Evolutionary conservation across 2,113 vertebrate genomes (phyloP).

Genomic region (Ceratotherium simum): DNA sequence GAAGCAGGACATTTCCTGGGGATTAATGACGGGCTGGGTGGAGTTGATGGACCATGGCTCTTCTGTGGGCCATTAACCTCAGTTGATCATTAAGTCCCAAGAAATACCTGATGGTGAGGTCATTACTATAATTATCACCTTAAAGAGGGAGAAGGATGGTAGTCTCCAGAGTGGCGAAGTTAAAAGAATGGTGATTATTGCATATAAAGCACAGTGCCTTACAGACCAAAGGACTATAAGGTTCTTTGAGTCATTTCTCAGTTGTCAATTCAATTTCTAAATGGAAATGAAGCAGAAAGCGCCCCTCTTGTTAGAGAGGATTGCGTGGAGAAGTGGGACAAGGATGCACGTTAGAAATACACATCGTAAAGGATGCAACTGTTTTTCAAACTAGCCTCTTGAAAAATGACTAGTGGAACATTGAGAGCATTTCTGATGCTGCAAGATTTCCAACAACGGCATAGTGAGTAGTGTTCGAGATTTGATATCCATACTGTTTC

Average conservation of each 20-base stretch:
- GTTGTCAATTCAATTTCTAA: slow-evolving; percentile 18
- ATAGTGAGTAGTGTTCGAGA: neutral
- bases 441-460: neutral
- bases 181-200: slow-evolving; percentile 55
- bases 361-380: neutral
- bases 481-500: neutral
- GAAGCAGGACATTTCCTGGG: slow-evolving; percentile 79
- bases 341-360: neutral
- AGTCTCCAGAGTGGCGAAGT: slow-evolving; percentile 28
- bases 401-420: neutral
- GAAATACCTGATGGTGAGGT: slow-evolving; percentile 80
- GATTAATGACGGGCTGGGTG: slow-evolving; percentile 85
- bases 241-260: slow-evolving; percentile 43
- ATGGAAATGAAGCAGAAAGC: slow-evolving; percentile 29
- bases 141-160: slow-evolving; percentile 53
- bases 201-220: slow-evolving; percentile 26
- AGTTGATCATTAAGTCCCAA: slow-evolving; percentile 83
- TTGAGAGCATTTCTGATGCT: neutral
- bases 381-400: neutral
- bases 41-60: slow-evolving; percentile 82
- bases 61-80: slow-evolving; percentile 85
- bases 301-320: neutral
- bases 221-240: neutral
- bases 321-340: neutral
- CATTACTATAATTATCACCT: slow-evolving; percentile 76